Evolutionary conservation across 2,888 invertebrate genomes (phyloP).

Genomic region (Micoletzkya japonica): DNA sequence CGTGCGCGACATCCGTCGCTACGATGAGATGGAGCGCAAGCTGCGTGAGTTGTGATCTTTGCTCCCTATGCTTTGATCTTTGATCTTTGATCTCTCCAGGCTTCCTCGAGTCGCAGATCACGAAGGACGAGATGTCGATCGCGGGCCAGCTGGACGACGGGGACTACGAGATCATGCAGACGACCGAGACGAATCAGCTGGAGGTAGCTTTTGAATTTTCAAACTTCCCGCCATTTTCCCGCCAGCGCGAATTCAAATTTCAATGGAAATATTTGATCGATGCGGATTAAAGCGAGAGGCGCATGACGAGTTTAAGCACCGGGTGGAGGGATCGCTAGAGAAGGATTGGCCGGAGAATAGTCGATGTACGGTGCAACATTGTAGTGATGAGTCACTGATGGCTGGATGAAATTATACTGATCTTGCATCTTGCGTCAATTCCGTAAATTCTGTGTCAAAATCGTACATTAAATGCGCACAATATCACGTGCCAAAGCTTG

Average conservation of each 20-base stretch:
- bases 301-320: too few species aligned
- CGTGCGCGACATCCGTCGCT: slow-evolving; percentile 93
- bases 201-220: too few species aligned
- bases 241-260: neutral
- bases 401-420: neutral
- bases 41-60: slow-evolving; percentile 51
- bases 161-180: slow-evolving; percentile 85
- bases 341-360: too few species aligned
- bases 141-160: slow-evolving; percentile 73
- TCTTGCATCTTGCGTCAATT: too few species aligned
- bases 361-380: too few species aligned
- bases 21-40: slow-evolving; percentile 84
- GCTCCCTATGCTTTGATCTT: neutral
- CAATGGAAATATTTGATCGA: neutral
- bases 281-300: too few species aligned
- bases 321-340: slow-evolving; percentile 10
- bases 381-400: neutral
- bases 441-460: too few species aligned
- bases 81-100: slow-evolving; percentile 61
- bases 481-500: too few species aligned
- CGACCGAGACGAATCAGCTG: slow-evolving; percentile 96
- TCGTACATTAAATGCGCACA: too few species aligned
- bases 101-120: slow-evolving; percentile 93
- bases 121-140: slow-evolving; percentile 93
- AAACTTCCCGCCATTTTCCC: too few species aligned